Percentiles rank a stretch among this genome's conserved stretches.
Conservation (phyloP, 2,797 vertebrate genomes). For the Coracias cyanogaster region DNA sequence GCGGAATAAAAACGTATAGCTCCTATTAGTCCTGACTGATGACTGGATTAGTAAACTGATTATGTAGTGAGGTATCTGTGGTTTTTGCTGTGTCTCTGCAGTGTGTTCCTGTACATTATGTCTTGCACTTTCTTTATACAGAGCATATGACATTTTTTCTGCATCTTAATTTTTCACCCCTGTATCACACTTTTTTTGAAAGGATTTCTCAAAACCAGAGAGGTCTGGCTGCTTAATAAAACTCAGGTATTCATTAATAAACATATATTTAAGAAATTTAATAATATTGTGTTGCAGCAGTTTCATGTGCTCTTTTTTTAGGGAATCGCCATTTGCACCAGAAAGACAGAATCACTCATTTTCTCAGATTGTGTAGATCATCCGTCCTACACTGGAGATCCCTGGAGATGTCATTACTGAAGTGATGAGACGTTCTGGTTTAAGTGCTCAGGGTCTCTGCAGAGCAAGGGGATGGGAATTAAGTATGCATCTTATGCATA, state of each 20-base stretch:
- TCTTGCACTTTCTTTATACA: background rate
- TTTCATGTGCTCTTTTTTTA: background rate
- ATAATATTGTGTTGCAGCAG: background rate
- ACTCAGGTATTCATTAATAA: background rate
- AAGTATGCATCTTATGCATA: background rate
- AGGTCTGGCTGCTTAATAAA: background rate
- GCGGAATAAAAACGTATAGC: background rate
- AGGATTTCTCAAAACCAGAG: background rate
- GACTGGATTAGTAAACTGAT: background rate
- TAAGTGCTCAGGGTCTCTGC: background rate
- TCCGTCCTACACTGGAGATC: background rate
- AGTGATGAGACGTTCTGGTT: conserved; percentile 24
- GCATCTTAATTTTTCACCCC: background rate
- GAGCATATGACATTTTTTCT: background rate
- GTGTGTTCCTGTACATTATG: background rate
- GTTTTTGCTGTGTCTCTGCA: background rate
- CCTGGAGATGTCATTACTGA: conserved; percentile 37
- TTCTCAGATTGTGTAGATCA: background rate
- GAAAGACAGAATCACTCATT: background rate
- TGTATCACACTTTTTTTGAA: accelerated
- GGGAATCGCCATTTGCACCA: background rate
- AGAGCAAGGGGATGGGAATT: conserved; percentile 28
- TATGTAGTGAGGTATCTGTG: accelerated
- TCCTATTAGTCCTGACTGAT: background rate
- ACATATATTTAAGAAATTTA: background rate